Base-by-base conservation (phyloP, 2,888 invertebrate species). In the Meganola albula region DNA sequence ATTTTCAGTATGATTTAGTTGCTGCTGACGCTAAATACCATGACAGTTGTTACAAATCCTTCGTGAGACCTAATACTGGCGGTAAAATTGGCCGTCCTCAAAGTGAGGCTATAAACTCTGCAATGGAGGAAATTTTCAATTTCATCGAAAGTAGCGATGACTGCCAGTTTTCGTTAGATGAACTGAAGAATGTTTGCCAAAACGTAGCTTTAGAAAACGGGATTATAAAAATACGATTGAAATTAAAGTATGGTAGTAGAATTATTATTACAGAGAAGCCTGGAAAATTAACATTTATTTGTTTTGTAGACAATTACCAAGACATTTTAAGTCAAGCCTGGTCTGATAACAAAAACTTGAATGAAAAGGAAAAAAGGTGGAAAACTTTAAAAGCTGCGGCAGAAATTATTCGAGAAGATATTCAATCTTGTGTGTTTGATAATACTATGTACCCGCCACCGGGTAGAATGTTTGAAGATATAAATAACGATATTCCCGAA, bases 91-190 rank as follows among this genome's bases (percentile, higher is more conserved):
- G 62, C 50, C 59, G 58, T 54, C 60, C 59, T 47, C 18, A 58
- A 58, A 47, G 45, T 38, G 55, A 56, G 35, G 12, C 45, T 41
- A 47, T 36, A 27, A 53, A 53, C 48, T 21, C 39, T 28, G 60
- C 56, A 34, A 61, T 67, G 58, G 51, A 63, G 29, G 57, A 64
- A 56, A 62, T 63, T 53, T 65, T 63, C 43, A 31, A 40, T 21
- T 58, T 46, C 29, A 44, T 46, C 16, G 38, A 46, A 40, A 46
- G 31, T 40, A 40, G 33, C 24, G 39, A 43, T 40, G 44, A 45
- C 10, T 38, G 32, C 36, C 48, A 37, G 31, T 42, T 39, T 23
- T 23, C 23, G 10, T 10, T 23, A 10, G 10, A 23, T 10, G 10
- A 23, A 23, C 10, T 23, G 23, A 23, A 23, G 10, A 10, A 23